These are phyloP conservation scores for Halichoerus grypus DNA, from an alignment of 2,113 vertebrate species.

Conservation along the genomic window DNA sequence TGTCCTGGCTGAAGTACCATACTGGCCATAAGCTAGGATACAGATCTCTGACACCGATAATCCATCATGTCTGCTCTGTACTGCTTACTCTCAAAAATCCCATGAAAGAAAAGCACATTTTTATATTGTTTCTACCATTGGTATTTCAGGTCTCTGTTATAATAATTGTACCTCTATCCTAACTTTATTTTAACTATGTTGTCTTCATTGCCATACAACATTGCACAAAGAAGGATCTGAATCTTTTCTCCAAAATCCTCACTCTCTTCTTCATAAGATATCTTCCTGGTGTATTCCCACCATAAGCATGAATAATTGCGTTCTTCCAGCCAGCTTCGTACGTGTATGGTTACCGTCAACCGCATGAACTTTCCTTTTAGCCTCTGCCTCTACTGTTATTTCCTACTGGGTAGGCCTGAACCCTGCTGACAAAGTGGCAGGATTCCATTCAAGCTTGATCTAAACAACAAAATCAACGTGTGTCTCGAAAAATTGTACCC, in stretches of 20 bases:
- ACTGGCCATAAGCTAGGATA: no score
- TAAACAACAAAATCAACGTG: constrained; percentile 43
- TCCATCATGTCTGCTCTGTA: background rate
- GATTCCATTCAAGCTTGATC: background rate
- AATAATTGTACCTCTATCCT: background rate
- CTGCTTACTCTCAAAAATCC: background rate
- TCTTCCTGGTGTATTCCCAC: background rate
- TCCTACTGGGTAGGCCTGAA: background rate
- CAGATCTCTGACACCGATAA: background rate
- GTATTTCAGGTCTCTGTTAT: background rate
- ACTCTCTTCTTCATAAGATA: background rate
- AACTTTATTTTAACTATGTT: background rate
- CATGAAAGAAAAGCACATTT: background rate
- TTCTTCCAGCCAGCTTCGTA: background rate
- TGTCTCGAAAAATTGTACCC: background rate
- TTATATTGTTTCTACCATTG: background rate
- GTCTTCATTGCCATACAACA: background rate
- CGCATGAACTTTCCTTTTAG: background rate
- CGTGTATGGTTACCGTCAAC: background rate
- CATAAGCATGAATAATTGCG: background rate
- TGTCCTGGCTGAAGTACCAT: background rate
- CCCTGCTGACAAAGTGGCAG: background rate
- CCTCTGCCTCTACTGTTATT: background rate
- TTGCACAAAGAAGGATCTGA: background rate
- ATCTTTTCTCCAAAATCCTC: background rate